Percentiles rank a stretch among this genome's conserved stretches.
phyloP scores from a whole-genome alignment of 2,888 invertebrate species.

The Diaprepes abbreviatus region DNA sequence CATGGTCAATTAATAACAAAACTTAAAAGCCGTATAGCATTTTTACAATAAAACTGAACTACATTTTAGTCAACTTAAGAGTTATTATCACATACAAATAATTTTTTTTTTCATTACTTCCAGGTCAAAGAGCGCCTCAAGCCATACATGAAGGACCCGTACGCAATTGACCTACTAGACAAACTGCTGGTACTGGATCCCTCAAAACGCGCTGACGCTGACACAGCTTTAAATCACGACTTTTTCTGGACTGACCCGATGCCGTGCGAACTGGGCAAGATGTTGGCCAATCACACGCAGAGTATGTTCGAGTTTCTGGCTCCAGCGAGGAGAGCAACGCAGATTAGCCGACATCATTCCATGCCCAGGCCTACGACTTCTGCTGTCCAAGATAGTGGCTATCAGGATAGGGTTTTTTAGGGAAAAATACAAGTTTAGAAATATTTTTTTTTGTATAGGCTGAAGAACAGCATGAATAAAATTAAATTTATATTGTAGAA shows the following conservation, averaged over 20 bases:
- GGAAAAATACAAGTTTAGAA: constrained; percentile 46
- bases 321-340: constrained; percentile 79
- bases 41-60: too few species aligned
- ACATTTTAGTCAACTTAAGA: too few species aligned
- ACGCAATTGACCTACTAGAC: constrained; percentile 94
- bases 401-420: constrained; percentile 89
- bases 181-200: constrained; percentile 94
- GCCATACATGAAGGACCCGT: constrained; percentile 91
- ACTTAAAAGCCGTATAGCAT: too few species aligned
- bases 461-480: too few species aligned
- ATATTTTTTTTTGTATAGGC: background rate
- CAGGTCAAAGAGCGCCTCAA: constrained; percentile 85
- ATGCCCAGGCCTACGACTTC: constrained; percentile 70
- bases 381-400: constrained; percentile 80
- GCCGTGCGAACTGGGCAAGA: constrained; percentile 91
- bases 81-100: too few species aligned
- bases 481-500: too few species aligned
- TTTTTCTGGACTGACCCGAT: constrained; percentile 99
- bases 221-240: constrained; percentile 95
- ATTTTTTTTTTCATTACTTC: background rate
- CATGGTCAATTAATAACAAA: too few species aligned
- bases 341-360: constrained; percentile 78
- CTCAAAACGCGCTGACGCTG: constrained; percentile 87
- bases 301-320: constrained; percentile 97
- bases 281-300: constrained; percentile 90